phyloP scores from a whole-genome alignment of 2,888 invertebrate species.

The Nematopogon swammerdamellus region DNA sequence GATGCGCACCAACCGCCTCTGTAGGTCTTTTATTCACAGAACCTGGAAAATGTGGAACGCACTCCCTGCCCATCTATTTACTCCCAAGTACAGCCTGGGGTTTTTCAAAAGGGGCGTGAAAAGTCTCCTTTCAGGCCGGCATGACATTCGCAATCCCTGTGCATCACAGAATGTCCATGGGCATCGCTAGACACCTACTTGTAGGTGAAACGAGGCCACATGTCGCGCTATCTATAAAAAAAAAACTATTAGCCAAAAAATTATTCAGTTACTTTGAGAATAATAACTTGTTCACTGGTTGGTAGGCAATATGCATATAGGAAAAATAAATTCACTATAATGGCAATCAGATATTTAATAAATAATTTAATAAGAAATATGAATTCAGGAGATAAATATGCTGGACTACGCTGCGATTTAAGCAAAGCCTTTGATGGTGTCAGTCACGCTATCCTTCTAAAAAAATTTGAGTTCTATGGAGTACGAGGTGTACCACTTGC shows the following conservation, averaged over 20 bases:
- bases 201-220: too few relatives aligned
- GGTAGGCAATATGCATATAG: neutral
- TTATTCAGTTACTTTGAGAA: neutral
- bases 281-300: neutral
- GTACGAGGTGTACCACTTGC: neutral
- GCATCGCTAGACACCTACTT: too few relatives aligned
- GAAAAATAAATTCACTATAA: neutral
- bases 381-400: neutral
- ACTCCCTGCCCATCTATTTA: too few relatives aligned
- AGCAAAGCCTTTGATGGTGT: neutral
- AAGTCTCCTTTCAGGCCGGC: too few relatives aligned
- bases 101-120: too few relatives aligned
- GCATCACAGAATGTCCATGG: too few relatives aligned
- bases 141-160: too few relatives aligned
- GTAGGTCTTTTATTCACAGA: too few relatives aligned
- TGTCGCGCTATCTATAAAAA: too few relatives aligned
- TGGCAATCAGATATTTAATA: neutral
- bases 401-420: neutral
- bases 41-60: too few relatives aligned
- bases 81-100: too few relatives aligned
- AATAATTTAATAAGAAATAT: neutral
- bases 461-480: neutral
- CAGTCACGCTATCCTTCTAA: neutral
- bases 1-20: too few relatives aligned
- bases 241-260: conserved; percentile 11